phyloP scores from a whole-genome alignment of 2,888 invertebrate genomes.

The Lysandra coridon region DNA sequence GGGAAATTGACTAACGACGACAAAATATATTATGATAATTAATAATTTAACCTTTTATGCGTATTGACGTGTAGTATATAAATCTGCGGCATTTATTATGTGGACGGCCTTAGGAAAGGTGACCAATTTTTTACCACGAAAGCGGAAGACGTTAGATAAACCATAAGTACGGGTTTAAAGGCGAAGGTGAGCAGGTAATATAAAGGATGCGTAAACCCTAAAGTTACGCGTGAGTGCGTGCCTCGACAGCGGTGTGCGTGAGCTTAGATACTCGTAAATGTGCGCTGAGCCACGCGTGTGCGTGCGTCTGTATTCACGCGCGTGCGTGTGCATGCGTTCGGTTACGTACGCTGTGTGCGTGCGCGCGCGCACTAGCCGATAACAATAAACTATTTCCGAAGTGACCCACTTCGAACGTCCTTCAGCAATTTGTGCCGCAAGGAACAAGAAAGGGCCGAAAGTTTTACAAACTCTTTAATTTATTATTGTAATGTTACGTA shows the following conservation, averaged over 20 bases:
- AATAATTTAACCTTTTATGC: slow-evolving; percentile 21
- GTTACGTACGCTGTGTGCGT: slow-evolving; percentile 53
- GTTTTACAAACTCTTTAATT: slow-evolving; percentile 60
- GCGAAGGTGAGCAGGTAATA: slow-evolving; percentile 68
- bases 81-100: slow-evolving; percentile 70
- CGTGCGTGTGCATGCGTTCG: slow-evolving; percentile 58
- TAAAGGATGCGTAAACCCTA: slow-evolving; percentile 70
- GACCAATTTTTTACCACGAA: slow-evolving; percentile 58
- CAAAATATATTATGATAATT: neutral
- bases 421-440: slow-evolving; percentile 78
- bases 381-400: slow-evolving; percentile 82
- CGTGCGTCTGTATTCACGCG: slow-evolving; percentile 45
- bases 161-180: slow-evolving; percentile 54
- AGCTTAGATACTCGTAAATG: slow-evolving; percentile 36
- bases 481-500: slow-evolving; percentile 59
- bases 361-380: slow-evolving; percentile 77
- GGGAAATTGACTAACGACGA: neutral
- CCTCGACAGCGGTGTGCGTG: slow-evolving; percentile 49
- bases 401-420: slow-evolving; percentile 80
- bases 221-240: slow-evolving; percentile 46
- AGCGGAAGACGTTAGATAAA: slow-evolving; percentile 66
- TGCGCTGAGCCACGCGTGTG: slow-evolving; percentile 34
- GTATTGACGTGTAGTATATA: slow-evolving; percentile 41
- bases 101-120: slow-evolving; percentile 70
- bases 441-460: slow-evolving; percentile 78